These are phyloP conservation scores for Elaphurus davidianus DNA, from an alignment of 2,113 vertebrate genomes.

Conservation along the genomic window DNA sequence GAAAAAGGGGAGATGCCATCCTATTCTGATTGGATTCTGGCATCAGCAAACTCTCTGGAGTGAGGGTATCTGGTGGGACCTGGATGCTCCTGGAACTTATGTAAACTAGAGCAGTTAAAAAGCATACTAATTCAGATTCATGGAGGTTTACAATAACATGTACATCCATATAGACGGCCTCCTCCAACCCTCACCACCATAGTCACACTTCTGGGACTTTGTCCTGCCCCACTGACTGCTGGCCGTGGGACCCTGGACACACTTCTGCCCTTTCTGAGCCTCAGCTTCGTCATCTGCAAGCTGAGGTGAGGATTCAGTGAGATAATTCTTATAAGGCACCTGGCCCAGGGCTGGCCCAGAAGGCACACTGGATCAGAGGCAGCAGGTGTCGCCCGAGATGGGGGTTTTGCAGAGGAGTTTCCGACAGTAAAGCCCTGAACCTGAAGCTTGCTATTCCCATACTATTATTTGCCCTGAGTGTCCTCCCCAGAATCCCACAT, in stretches of 20 bases:
- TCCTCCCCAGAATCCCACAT: neutral
- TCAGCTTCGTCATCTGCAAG: neutral
- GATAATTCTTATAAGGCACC: neutral
- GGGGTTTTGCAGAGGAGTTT: neutral
- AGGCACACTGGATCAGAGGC: neutral
- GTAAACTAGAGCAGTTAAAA: neutral
- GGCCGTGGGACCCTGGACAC: neutral
- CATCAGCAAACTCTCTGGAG: neutral
- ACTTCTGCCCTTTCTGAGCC: neutral
- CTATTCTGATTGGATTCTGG: neutral
- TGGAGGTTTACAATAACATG: neutral
- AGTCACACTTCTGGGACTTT: neutral
- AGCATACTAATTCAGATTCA: neutral
- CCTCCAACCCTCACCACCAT: neutral
- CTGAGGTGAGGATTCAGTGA: neutral
- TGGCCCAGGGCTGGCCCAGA: neutral
- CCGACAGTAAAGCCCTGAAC: accelerated
- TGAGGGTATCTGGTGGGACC: neutral
- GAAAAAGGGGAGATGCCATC: neutral
- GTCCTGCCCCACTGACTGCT: neutral
- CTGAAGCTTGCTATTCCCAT: neutral
- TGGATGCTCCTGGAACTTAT: neutral
- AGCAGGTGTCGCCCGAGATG: accelerated
- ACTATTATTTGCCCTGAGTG: accelerated
- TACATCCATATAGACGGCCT: neutral